These are phyloP conservation scores for Aeoliscus strigatus DNA, from an alignment of 2,797 vertebrate genomes.

Conservation along the genomic window DNA sequence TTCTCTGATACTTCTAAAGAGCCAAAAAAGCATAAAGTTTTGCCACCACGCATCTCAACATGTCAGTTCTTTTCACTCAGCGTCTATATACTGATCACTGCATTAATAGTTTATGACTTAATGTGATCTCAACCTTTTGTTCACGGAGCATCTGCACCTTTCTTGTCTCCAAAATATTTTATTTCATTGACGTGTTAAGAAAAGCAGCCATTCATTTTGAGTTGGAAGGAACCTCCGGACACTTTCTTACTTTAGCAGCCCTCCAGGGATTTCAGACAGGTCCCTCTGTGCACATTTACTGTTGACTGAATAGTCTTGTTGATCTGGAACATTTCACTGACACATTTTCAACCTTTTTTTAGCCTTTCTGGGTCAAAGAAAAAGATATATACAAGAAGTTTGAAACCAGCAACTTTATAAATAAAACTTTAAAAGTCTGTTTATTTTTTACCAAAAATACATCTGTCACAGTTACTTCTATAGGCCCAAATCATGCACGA, in stretches of 20 bases:
- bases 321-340: constrained; percentile 41
- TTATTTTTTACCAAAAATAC: constrained; percentile 35
- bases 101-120: constrained; percentile 53
- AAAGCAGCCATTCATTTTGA: constrained; percentile 26
- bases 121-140: constrained; percentile 51
- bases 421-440: constrained; percentile 22
- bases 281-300: constrained; percentile 39
- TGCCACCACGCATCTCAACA: constrained; percentile 33
- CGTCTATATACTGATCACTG: constrained; percentile 46
- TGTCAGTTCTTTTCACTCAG: constrained; percentile 40
- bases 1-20: constrained; percentile 15
- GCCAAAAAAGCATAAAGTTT: constrained; percentile 17
- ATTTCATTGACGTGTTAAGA: constrained; percentile 42
- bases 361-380: constrained; percentile 36
- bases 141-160: constrained; percentile 25
- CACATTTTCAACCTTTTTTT: constrained; percentile 42
- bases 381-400: constrained; percentile 19
- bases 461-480: constrained; percentile 23
- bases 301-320: constrained; percentile 47
- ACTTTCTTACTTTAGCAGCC: constrained; percentile 34
- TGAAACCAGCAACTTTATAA: constrained; percentile 33
- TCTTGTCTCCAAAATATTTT: constrained; percentile 29
- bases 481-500: constrained; percentile 2
- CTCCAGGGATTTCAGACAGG: constrained; percentile 33
- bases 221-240: constrained; percentile 43